phyloP scores from a whole-genome alignment of 2,113 vertebrate species.

The Synchiropus splendidus region DNA sequence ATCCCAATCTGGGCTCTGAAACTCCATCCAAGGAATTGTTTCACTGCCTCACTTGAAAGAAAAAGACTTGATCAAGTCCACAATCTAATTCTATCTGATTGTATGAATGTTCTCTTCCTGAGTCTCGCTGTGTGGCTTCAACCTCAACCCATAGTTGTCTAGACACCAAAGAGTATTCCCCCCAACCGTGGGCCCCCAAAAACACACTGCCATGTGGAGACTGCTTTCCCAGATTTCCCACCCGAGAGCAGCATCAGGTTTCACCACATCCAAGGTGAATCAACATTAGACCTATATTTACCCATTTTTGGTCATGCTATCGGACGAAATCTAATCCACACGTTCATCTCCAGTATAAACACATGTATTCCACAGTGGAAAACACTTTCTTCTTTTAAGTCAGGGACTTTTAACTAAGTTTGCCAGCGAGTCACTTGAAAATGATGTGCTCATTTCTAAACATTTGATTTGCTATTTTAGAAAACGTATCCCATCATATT shows the following conservation, averaged over 20 bases:
- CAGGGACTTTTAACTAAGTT: too few species aligned
- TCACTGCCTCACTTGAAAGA: conserved; percentile 16
- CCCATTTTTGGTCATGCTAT: conserved; percentile 26
- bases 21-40: conserved; percentile 22
- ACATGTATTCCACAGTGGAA: conserved; percentile 13
- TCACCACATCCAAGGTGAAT: conserved; percentile 35
- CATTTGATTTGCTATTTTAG: too few species aligned
- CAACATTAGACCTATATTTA: conserved; percentile 23
- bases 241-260: conserved; percentile 21
- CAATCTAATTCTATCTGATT: conserved; percentile 12
- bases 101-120: conserved; percentile 14
- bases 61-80: neutral
- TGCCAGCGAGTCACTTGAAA: too few species aligned
- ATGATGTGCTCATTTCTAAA: too few species aligned
- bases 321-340: conserved; percentile 19
- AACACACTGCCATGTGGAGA: conserved; percentile 27
- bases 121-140: conserved; percentile 16
- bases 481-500: too few species aligned
- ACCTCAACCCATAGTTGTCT: too few species aligned
- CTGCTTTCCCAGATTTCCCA: conserved; percentile 6
- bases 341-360: conserved; percentile 25
- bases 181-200: conserved; percentile 32
- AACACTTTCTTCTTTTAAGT: too few species aligned
- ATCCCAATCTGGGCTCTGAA: conserved; percentile 23
- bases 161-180: conserved; percentile 37